A percentile compares a stretch with the other conserved stretches of the same genome.
These are phyloP conservation scores for Aspiorhynchus laticeps DNA, from an alignment of 2,113 vertebrate species.

Conservation along the genomic window DNA sequence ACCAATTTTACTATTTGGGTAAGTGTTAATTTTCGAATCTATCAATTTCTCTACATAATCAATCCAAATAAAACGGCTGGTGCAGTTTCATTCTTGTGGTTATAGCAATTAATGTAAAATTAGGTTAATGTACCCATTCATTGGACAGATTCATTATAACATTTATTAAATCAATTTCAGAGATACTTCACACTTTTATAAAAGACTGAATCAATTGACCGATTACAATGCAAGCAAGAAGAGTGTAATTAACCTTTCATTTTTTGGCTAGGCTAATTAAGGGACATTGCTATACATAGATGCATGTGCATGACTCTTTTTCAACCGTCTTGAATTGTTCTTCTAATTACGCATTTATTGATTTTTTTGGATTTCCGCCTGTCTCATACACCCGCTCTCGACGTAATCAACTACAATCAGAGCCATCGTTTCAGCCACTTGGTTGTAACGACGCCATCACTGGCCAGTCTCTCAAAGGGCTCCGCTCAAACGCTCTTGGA, in stretches of 20 bases:
- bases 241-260: constrained; percentile 4
- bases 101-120: neutral
- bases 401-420: constrained; percentile 37
- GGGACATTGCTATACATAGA: neutral
- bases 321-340: neutral
- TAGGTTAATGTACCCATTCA: neutral
- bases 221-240: neutral
- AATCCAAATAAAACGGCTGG: neutral
- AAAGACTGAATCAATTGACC: constrained; percentile 8
- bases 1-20: neutral
- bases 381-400: neutral
- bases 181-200: neutral
- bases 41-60: neutral
- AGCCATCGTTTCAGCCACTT: constrained; percentile 1
- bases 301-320: neutral
- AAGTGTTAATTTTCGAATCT: neutral
- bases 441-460: constrained; percentile 28
- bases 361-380: neutral
- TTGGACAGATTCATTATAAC: constrained; percentile 9
- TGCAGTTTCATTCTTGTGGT: neutral
- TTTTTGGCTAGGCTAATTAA: neutral
- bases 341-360: neutral
- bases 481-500: constrained; percentile 15
- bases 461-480: constrained; percentile 22
- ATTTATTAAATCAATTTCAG: constrained; percentile 20